Conservation (phyloP, 2,797 vertebrate genomes). For the Cheirogaleus major region DNA sequence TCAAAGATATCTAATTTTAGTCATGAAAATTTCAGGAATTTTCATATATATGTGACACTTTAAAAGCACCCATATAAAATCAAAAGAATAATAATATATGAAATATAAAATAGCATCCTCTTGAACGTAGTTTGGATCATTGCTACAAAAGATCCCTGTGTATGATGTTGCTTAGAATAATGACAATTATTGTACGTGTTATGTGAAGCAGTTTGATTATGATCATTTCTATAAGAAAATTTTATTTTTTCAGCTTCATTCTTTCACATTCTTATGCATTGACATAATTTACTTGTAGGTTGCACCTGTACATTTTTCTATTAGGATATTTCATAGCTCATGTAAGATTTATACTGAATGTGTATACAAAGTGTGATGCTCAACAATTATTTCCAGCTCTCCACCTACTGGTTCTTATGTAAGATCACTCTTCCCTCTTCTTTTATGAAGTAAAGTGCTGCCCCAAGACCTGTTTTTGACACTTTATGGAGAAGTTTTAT, state of each 20-base stretch:
- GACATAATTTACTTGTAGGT: neutral
- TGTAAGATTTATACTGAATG: neutral
- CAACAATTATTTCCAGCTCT: neutral
- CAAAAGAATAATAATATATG: neutral
- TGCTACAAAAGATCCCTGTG: neutral
- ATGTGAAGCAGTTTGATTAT: neutral
- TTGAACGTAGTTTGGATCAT: neutral
- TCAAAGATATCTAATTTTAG: neutral
- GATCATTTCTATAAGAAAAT: neutral
- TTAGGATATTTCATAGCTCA: neutral
- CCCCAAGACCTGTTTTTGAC: neutral
- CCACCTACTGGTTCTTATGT: neutral
- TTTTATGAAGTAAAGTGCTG: neutral
- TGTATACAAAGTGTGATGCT: neutral
- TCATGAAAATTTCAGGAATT: neutral
- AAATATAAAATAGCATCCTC: neutral
- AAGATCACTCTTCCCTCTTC: neutral
- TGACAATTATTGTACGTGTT: neutral
- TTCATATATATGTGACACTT: neutral
- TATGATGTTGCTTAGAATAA: neutral
- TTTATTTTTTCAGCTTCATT: neutral
- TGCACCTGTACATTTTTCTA: neutral
- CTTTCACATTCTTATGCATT: neutral
- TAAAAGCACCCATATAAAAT: neutral
- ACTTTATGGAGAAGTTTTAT: neutral